These are phyloP conservation scores for Hylyphantes graminicola DNA, from an alignment of 1,140 invertebrate species.

Conservation along the genomic window DNA sequence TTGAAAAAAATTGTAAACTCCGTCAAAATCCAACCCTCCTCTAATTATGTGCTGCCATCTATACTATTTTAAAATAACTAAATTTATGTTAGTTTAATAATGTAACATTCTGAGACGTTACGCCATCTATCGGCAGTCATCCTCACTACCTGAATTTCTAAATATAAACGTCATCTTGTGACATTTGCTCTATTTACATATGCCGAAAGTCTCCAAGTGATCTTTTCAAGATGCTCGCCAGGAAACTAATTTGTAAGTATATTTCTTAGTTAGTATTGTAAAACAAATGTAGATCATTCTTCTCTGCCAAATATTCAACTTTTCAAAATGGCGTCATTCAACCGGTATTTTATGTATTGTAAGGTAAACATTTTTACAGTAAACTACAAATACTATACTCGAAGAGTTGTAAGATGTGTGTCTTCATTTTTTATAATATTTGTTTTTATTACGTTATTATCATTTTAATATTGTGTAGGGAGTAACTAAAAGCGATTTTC, in stretches of 20 bases:
- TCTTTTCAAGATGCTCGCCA: background rate
- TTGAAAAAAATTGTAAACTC: too few relatives aligned
- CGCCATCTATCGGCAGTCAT: constrained; percentile 7
- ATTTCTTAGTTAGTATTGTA: too few relatives aligned
- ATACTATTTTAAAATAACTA: background rate
- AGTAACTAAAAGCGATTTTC: too few relatives aligned
- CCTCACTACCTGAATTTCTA: background rate
- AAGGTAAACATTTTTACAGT: too few relatives aligned
- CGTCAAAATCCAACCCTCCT: too few relatives aligned
- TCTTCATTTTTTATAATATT: too few relatives aligned
- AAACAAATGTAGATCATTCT: background rate
- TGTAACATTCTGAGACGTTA: constrained; percentile 16
- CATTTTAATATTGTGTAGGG: too few relatives aligned
- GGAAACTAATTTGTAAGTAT: constrained; percentile 5
- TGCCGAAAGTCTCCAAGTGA: background rate
- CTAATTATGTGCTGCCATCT: constrained; percentile 27
- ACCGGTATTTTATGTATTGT: too few relatives aligned
- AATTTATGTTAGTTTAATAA: background rate
- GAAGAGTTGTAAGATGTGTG: too few relatives aligned
- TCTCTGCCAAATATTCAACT: background rate
- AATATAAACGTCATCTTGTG: constrained; percentile 2
- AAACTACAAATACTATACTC: too few relatives aligned
- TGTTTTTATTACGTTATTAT: too few relatives aligned
- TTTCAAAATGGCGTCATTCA: constrained; percentile 17
- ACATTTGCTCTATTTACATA: constrained; percentile 12